A percentile compares a stretch with the other conserved stretches of the same genome.
These are phyloP conservation scores for Omphaloscelis lunosa DNA, from an alignment of 2,888 invertebrate genomes.

Conservation along the genomic window DNA sequence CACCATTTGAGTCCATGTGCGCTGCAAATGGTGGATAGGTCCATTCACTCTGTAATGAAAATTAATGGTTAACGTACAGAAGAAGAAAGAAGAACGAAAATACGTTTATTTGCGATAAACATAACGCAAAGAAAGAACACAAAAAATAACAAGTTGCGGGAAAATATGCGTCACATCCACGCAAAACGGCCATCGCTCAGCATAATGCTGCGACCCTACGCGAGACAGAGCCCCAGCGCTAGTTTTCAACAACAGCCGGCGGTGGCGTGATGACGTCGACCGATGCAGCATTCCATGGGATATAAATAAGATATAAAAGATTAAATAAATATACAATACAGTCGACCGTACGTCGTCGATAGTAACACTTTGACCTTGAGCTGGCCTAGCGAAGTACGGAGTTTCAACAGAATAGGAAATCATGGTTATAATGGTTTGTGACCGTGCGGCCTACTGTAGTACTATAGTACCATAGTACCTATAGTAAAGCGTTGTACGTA, in stretches of 20 bases:
- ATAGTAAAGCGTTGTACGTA: background rate
- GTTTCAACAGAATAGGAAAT: background rate
- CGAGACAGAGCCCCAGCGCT: no score
- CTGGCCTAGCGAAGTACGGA: background rate
- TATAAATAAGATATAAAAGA: no score
- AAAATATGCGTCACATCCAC: no score
- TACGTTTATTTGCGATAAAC: no score
- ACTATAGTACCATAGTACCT: background rate
- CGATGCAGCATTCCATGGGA: no score
- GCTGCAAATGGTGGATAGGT: constrained; percentile 96
- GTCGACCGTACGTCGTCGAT: background rate
- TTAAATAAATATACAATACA: background rate
- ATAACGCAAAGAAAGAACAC: no score
- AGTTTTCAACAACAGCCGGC: no score
- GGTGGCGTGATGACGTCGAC: no score
- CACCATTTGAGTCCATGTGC: constrained; percentile 94
- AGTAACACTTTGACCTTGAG: background rate
- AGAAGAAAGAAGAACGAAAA: no score
- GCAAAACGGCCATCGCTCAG: no score
- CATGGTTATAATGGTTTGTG: background rate
- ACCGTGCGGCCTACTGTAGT: background rate
- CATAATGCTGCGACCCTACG: no score
- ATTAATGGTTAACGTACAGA: background rate
- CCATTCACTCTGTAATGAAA: constrained; percentile 93
- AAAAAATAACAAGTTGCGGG: no score